phyloP scores from a whole-genome alignment of 1,140 invertebrate genomes.

The Archivesica marissinica region DNA sequence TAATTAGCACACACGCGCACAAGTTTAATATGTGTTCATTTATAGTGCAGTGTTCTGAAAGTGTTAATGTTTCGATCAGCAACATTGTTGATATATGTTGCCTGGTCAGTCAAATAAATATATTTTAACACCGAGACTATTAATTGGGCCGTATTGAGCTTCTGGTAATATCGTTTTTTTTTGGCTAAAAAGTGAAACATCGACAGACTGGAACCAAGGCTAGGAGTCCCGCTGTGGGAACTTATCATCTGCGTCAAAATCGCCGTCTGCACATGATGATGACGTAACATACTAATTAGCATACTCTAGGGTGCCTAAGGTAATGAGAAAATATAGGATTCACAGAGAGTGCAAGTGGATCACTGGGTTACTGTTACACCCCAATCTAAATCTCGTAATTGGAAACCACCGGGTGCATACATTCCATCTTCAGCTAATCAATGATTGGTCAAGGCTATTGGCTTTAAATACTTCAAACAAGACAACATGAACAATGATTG shows the following conservation, averaged over 20 bases:
- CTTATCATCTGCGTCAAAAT: constrained; percentile 31
- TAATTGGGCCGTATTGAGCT: no score
- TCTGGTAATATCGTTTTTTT: no score
- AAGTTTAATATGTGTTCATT: neutral
- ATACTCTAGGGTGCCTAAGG: constrained; percentile 1
- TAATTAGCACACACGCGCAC: neutral
- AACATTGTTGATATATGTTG: no score
- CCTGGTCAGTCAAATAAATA: no score
- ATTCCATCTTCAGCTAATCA: neutral
- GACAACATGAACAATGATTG: neutral
- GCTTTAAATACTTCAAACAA: neutral
- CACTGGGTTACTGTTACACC: constrained; percentile 16
- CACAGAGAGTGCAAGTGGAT: neutral
- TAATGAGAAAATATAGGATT: constrained; percentile 29
- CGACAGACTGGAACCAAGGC: neutral
- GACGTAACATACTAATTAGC: constrained; percentile 39
- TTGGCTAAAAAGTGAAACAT: neutral
- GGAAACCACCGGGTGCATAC: neutral
- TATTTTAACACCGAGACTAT: no score
- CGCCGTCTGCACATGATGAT: neutral
- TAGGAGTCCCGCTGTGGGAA: constrained; percentile 9
- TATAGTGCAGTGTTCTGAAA: neutral
- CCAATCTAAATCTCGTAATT: neutral
- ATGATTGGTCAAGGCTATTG: neutral
- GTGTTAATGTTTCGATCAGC: neutral